These are phyloP conservation scores for Moxostoma hubbsi DNA, from an alignment of 2,797 vertebrate species.

Conservation along the genomic window DNA sequence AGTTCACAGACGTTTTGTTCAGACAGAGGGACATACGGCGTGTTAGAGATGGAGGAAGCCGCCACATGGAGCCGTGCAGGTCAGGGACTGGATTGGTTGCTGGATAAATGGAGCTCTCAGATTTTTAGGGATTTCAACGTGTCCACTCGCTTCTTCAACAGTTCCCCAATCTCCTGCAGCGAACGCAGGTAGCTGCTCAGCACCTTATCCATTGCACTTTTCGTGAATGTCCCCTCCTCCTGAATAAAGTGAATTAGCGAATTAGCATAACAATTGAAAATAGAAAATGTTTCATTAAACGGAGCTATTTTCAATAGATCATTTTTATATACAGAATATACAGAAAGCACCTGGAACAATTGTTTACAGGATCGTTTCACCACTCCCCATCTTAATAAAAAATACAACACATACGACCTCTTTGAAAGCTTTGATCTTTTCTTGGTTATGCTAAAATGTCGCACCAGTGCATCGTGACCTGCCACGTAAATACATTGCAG, in stretches of 20 bases:
- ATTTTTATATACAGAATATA: too few relatives aligned
- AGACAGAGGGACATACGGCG: neutral
- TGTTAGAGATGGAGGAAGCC: conserved; percentile 48
- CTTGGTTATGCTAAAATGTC: too few relatives aligned
- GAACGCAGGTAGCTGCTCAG: conserved; percentile 96
- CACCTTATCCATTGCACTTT: conserved; percentile 90
- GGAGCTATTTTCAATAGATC: too few relatives aligned
- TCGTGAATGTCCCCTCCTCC: conserved; percentile 89
- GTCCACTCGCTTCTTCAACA: conserved; percentile 93
- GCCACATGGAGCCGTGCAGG: neutral
- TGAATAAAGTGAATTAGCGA: conserved; percentile 60
- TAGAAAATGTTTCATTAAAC: too few relatives aligned
- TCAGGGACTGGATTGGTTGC: conserved; percentile 27
- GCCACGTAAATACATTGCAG: too few relatives aligned
- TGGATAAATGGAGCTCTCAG: conserved; percentile 68
- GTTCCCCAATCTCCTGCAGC: conserved; percentile 91
- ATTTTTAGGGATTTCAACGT: conserved; percentile 93
- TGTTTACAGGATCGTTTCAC: too few relatives aligned
- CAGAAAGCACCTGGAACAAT: too few relatives aligned
- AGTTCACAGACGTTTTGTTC: conserved; percentile 1
- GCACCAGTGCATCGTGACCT: too few relatives aligned
- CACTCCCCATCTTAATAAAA: too few relatives aligned
- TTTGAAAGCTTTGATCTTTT: too few relatives aligned
- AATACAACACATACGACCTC: too few relatives aligned
- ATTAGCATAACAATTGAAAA: too few relatives aligned